Evolutionary conservation across 2,797 vertebrate genomes (phyloP).

Genomic region (Lithobates sylvaticus): DNA sequence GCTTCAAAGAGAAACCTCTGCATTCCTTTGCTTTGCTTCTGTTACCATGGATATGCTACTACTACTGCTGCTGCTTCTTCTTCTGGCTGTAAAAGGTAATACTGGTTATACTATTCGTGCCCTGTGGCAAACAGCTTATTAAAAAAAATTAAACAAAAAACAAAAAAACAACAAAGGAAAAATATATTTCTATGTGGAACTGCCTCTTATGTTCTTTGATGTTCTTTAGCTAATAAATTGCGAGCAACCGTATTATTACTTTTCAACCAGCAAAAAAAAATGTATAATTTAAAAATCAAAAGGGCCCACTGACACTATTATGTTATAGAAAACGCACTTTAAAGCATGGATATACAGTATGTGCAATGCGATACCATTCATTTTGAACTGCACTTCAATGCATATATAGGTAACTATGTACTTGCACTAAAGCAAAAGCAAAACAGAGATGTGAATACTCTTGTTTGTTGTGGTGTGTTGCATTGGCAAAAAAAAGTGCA

Average conservation of each 20-base stretch:
- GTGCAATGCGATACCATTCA: background rate
- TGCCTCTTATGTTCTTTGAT: background rate
- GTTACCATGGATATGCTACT: slow-evolving; percentile 68
- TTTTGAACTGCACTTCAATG: no score
- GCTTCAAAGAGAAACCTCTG: slow-evolving; percentile 66
- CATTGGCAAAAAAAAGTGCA: no score
- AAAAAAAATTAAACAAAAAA: background rate
- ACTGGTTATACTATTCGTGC: slow-evolving; percentile 65
- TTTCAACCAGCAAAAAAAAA: no score
- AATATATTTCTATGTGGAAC: background rate
- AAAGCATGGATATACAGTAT: background rate
- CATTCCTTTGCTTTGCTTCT: slow-evolving; percentile 60
- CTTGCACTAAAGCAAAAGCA: no score
- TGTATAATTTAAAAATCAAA: no score
- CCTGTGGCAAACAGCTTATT: slow-evolving; percentile 62
- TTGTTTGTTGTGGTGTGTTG: no score
- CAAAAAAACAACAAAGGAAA: background rate
- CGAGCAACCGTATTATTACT: background rate
- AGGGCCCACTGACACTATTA: background rate
- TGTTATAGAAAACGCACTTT: background rate
- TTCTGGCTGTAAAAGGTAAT: slow-evolving; percentile 67
- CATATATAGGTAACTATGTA: no score
- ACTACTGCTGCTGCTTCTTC: background rate
- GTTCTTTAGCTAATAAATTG: background rate
- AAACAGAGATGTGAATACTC: no score